Evolutionary conservation across 2,888 invertebrate species (phyloP).

Genomic region (Orgyia antiqua): DNA sequence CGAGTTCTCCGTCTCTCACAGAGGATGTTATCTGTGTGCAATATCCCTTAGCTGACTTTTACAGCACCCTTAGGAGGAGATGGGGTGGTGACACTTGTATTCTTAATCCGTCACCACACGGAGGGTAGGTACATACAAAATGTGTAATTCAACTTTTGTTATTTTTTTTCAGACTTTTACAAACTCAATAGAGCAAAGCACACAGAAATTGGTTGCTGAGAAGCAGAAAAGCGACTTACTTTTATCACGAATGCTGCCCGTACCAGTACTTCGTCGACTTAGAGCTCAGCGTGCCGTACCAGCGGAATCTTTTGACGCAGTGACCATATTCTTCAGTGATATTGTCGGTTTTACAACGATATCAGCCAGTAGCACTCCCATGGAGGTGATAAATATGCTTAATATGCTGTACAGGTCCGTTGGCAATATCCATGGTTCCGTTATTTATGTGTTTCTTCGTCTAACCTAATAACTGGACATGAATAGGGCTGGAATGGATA

Average conservation of each 20-base stretch:
- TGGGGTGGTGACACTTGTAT: no score
- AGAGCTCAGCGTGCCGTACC: constrained; percentile 76
- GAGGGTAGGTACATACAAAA: no score
- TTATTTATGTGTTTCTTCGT: no score
- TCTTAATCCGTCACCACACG: no score
- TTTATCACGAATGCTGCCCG: constrained; percentile 77
- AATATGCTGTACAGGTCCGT: constrained; percentile 83
- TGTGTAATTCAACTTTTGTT: no score
- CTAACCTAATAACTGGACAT: no score
- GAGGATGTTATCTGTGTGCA: no score
- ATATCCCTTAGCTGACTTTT: no score
- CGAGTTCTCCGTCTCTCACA: no score
- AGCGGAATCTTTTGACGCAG: constrained; percentile 82
- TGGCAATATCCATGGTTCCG: constrained; percentile 2
- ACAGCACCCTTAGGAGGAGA: no score
- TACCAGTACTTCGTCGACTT: constrained; percentile 72
- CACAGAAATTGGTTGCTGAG: constrained; percentile 69
- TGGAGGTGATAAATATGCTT: constrained; percentile 82
- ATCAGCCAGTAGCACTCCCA: constrained; percentile 80
- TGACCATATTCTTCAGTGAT: constrained; percentile 85
- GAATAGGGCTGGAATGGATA: no score
- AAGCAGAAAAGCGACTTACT: constrained; percentile 78
- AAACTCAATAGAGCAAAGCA: constrained; percentile 66
- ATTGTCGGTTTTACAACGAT: constrained; percentile 83
- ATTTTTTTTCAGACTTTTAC: constrained; percentile 72